Base-by-base conservation (phyloP, 2,113 vertebrate species). In the Odocoileus virginianus region DNA sequence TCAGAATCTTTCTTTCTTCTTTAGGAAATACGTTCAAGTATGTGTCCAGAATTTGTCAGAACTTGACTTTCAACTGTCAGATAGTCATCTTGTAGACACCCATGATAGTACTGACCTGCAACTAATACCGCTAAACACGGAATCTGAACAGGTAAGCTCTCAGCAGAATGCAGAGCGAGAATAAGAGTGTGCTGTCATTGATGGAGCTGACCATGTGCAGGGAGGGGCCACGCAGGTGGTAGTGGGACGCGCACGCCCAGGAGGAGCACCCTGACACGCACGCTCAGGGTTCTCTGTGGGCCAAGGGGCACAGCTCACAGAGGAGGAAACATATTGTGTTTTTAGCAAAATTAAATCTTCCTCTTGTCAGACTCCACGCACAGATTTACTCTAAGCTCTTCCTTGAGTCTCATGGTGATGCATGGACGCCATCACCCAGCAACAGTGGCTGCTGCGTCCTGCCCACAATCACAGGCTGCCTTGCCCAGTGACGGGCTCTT, bases 21-120 rank as follows among this genome's bases (percentile, higher is more conserved):
- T 96, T 98, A 99, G 99, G 99, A 99, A 99, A 93, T 99, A 99
- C 17, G 97, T 99, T 97, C 99, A 99, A 98, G 99, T 99, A 96
- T 99, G 99, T 78, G 98, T 99, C 88, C 99, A 99, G 98, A 99
- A 99, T 85, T 98, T 99, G 98, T 99, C 99, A 0, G 99, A 99
- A 30, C 98, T 99, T 64, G 99, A 98, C 98, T 99, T 99, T 95
- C 98, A 98, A 40, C 99, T 99, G 98, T 99, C 99, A 50, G 99
- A 99, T 33, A 98, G 99, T 94, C 98, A 95, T 87, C 99, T 99
- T 50, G 94, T 97, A 23, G 99, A 99, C 84, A 98, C 97, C 76
- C 98, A 98, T 36, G 98, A 96, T 2, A 88, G 96, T 21, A 33
- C 96, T 0, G 98, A 98, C 36, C 97, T 99, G 97, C 98, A 98